Evolutionary conservation across 1,140 invertebrate species (phyloP).

Genomic region (Drosophila dunni): DNA sequence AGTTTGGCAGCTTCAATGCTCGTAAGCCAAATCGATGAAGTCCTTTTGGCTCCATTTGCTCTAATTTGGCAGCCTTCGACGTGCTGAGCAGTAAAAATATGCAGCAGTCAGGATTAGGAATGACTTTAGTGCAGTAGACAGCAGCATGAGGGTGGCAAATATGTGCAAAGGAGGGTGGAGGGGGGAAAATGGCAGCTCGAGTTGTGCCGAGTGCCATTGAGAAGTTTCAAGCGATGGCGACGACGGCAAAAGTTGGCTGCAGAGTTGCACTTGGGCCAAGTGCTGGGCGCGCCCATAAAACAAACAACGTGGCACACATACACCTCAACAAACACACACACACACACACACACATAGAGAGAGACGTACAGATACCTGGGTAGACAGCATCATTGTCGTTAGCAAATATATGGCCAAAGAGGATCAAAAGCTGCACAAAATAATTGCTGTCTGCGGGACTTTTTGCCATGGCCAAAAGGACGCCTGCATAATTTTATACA

Average conservation of each 20-base stretch:
- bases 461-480: constrained; percentile 18
- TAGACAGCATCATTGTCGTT: constrained; percentile 77
- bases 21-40: constrained; percentile 56
- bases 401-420: constrained; percentile 77
- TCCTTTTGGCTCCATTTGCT: constrained; percentile 54
- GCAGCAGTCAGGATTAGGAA: constrained; percentile 58
- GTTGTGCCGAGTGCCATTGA: constrained; percentile 70
- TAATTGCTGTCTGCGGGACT: constrained; percentile 61
- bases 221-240: constrained; percentile 72
- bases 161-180: not conserved
- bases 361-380: constrained; percentile 46
- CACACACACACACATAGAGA: not conserved
- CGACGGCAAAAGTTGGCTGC: constrained; percentile 74
- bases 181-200: constrained; percentile 33
- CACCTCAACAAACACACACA: constrained; percentile 40
- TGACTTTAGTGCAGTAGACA: constrained; percentile 41
- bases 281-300: constrained; percentile 74
- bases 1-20: constrained; percentile 43
- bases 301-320: constrained; percentile 56
- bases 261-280: constrained; percentile 77
- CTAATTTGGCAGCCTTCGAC: constrained; percentile 77
- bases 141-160: not conserved
- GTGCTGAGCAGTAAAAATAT: constrained; percentile 71
- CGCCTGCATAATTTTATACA: constrained; percentile 39
- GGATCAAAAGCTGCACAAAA: constrained; percentile 71